A percentile compares a stretch with the other conserved stretches of the same genome.
These are phyloP conservation scores for Sphenodon punctatus DNA, from an alignment of 2,797 vertebrate species.

Conservation along the genomic window DNA sequence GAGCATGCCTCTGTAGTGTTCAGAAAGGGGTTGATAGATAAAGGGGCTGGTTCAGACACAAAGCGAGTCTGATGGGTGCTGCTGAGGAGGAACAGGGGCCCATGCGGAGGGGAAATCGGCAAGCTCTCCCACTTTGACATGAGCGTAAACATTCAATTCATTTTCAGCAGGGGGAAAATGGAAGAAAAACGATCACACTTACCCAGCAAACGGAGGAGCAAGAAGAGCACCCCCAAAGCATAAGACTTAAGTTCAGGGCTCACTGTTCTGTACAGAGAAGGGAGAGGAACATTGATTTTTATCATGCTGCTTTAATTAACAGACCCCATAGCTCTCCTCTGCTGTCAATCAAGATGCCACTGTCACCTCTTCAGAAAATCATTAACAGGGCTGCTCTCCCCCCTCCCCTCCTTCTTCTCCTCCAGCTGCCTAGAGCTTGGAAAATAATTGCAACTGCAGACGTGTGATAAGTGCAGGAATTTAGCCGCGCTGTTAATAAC, in stretches of 20 bases:
- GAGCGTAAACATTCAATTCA: not conserved
- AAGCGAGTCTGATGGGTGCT: no score
- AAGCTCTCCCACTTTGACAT: not conserved
- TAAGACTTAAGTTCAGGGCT: slow-evolving; percentile 97
- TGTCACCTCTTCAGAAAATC: slow-evolving; percentile 57
- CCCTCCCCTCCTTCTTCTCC: slow-evolving; percentile 6
- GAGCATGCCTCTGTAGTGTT: no score
- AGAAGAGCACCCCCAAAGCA: slow-evolving; percentile 93
- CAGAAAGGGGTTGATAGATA: no score
- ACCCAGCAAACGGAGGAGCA: slow-evolving; percentile 93
- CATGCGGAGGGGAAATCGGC: accelerated
- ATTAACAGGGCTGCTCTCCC: slow-evolving; percentile 22
- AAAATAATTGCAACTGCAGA: slow-evolving; percentile 49
- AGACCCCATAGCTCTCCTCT: not conserved
- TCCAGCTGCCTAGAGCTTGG: slow-evolving; percentile 45
- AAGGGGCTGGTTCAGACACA: no score
- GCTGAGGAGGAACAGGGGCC: no score
- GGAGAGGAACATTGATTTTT: slow-evolving; percentile 50
- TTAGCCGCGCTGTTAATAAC: slow-evolving; percentile 63
- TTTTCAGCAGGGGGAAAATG: not conserved
- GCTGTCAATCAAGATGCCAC: slow-evolving; percentile 53
- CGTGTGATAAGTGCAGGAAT: slow-evolving; percentile 52
- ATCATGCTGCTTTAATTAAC: slow-evolving; percentile 59
- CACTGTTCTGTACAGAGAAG: slow-evolving; percentile 84
- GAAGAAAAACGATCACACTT: slow-evolving; percentile 55